Conservation (phyloP, 1,140 invertebrate species). For the Coboldia fuscipes region DNA sequence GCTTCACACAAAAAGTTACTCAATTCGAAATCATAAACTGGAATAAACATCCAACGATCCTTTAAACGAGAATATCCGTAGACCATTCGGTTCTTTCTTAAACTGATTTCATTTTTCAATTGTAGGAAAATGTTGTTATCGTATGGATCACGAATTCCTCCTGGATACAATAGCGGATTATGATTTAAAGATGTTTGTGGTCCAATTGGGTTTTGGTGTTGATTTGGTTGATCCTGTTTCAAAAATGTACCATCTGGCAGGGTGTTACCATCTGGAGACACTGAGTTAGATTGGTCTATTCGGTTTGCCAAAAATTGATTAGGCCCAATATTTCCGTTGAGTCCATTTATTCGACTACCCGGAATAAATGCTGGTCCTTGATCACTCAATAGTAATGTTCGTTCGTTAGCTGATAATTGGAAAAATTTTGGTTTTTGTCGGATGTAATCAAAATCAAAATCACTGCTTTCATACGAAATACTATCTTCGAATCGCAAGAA, state of each 20-base stretch:
- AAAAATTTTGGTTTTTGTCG: too few species aligned
- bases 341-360: too few species aligned
- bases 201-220: background rate
- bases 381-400: background rate
- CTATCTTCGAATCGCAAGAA: conserved; percentile 61
- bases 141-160: too few species aligned
- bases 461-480: conserved; percentile 35
- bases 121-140: background rate
- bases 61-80: conserved; percentile 46
- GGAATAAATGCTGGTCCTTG: too few species aligned
- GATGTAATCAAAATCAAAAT: background rate
- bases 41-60: conserved; percentile 65
- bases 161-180: conserved; percentile 1
- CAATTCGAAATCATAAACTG: conserved; percentile 50
- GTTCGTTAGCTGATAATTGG: too few species aligned
- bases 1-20: conserved; percentile 81
- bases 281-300: too few species aligned
- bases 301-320: background rate
- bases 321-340: background rate
- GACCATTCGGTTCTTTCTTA: conserved; percentile 27
- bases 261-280: background rate
- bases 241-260: background rate
- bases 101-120: background rate
- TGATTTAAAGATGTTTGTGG: background rate
- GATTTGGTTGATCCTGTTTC: background rate